Evolutionary conservation across 2,888 invertebrate species (phyloP), one percentile per base, ranked within the genome.

Genomic region (Lochmaea crataegi): DNA sequence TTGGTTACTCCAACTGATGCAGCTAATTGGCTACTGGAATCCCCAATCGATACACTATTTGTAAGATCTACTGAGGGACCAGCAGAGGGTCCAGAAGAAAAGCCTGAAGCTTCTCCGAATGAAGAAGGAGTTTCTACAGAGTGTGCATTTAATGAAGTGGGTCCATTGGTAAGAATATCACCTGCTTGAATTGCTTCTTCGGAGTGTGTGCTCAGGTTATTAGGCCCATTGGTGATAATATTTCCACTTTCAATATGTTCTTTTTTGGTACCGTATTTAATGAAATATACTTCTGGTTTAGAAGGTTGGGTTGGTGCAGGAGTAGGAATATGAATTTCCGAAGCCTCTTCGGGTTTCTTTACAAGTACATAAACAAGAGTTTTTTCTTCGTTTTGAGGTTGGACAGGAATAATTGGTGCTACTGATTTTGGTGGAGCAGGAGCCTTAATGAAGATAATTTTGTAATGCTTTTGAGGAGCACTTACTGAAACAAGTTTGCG

Each of bases 231-330:
- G 66, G 67, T 72, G 45, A 61, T 68, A 53, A 45, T 72, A 9
- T 72, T 57, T 22, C 14, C 12, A 14, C 42, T 42, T 41, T 10
- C 73, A 41, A 58, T 22, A 6, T 60, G 45, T 78, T 89, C 88
- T 83, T 88, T 89, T 88, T 93, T 93, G 77, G 93, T 93, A 89
- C 93, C 93, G 91, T 94, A 94, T 81, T 92, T 91, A 90, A 94
- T 95, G 91, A 95, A 95, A 91, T 95, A 95, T 72, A 95, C 95
- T 88, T 95, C 95, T 72, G 95, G 95, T 89, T 96, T 95, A 86
- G 93, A 92, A 77, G 95, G 95, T 83, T 94, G 94, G 67, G 95
- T 95, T 65, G 95, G 94, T 2, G 92, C 91, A 14, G 92, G 89
- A 14, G 93, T 91, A 63, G 94, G 95, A 80, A 95, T 91, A 81